Evolutionary conservation across 2,113 vertebrate species (phyloP).

Genomic region (Oenanthe melanoleuca): DNA sequence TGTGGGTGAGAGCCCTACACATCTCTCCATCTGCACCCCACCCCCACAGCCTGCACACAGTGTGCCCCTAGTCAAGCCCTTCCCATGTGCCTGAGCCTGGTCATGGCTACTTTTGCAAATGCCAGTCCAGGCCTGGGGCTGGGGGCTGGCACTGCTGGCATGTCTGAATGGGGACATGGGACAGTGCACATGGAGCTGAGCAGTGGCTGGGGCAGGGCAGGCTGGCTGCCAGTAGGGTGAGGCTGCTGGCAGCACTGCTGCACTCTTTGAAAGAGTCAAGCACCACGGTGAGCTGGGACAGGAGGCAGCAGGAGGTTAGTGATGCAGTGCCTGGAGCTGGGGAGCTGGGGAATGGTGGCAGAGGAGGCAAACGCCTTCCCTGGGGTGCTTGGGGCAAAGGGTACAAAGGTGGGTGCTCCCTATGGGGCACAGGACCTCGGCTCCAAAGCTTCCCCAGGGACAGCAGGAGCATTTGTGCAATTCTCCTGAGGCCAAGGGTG

Average conservation of each 20-base stretch:
- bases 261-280: not conserved
- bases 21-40: not conserved
- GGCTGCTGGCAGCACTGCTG: not conserved
- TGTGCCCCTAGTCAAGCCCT: not conserved
- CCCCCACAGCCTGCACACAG: not conserved
- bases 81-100: not conserved
- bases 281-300: accelerated
- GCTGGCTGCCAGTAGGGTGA: not conserved
- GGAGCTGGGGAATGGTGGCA: not conserved
- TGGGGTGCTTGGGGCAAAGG: not conserved
- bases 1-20: not conserved
- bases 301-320: not conserved
- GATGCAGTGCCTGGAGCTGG: not conserved
- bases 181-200: not conserved
- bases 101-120: not conserved
- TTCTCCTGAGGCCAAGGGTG: no score
- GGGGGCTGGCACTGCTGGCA: accelerated
- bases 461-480: not conserved
- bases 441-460: not conserved
- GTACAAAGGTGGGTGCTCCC: not conserved
- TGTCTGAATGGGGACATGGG: not conserved
- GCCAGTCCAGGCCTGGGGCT: not conserved
- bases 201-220: accelerated
- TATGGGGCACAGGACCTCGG: accelerated
- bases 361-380: not conserved